phyloP scores from a whole-genome alignment of 92 coral and sea anemone genomes.

The Porites evermanni region DNA sequence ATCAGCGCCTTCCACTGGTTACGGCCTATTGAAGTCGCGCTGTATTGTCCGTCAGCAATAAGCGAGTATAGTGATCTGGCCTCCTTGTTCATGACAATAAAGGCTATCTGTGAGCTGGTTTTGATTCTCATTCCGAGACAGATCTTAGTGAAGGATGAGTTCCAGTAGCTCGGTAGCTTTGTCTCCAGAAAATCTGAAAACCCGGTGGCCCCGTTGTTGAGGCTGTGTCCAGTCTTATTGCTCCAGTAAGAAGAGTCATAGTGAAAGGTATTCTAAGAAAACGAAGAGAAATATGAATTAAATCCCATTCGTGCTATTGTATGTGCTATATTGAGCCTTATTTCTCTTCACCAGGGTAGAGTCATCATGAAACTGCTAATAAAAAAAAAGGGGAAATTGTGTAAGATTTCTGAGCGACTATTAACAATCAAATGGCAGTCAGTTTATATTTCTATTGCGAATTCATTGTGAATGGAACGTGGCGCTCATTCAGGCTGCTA shows the following conservation, averaged over 20 bases:
- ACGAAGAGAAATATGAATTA: too few relatives aligned
- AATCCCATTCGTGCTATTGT: too few relatives aligned
- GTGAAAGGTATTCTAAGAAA: constrained; percentile 4
- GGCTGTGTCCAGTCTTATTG: neutral
- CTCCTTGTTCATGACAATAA: neutral
- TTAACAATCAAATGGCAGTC: too few relatives aligned
- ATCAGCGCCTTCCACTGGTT: constrained; percentile 49
- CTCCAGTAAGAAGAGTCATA: constrained; percentile 7
- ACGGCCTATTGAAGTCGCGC: neutral
- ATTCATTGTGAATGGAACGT: too few relatives aligned
- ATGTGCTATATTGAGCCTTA: too few relatives aligned
- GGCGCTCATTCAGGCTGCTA: too few relatives aligned
- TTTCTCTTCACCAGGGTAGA: too few relatives aligned
- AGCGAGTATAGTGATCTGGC: neutral
- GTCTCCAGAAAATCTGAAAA: constrained; percentile 19
- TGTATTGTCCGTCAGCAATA: neutral
- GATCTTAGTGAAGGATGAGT: constrained; percentile 27
- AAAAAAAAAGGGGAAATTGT: too few relatives aligned
- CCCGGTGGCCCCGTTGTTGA: constrained; percentile 4
- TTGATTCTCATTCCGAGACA: constrained; percentile 27
- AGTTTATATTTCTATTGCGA: too few relatives aligned
- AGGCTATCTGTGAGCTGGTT: neutral
- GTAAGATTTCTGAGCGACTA: too few relatives aligned
- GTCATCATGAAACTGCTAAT: too few relatives aligned
- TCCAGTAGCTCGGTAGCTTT: constrained; percentile 32